phyloP scores from a whole-genome alignment of 2,113 vertebrate genomes.

The Ctenomys sociabilis region DNA sequence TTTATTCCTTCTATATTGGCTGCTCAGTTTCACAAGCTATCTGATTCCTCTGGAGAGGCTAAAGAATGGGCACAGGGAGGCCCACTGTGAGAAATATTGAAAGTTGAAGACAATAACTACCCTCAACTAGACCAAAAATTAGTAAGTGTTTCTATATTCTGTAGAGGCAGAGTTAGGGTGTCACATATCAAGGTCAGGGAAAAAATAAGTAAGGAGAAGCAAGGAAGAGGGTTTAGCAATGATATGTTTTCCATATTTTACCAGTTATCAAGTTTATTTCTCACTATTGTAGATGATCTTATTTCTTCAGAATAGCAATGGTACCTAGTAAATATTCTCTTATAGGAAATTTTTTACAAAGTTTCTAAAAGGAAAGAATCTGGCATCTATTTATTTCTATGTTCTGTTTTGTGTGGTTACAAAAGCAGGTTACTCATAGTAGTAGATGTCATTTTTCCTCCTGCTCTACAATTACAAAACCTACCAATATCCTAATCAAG shows the following conservation, averaged over 20 bases:
- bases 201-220: background rate
- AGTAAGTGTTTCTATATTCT: background rate
- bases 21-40: background rate
- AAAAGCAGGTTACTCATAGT: background rate
- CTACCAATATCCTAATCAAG: background rate
- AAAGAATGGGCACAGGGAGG: background rate
- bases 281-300: background rate
- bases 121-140: background rate
- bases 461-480: background rate
- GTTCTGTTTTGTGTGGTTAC: constrained; percentile 23
- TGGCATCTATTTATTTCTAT: background rate
- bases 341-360: background rate
- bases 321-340: background rate
- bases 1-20: constrained; percentile 14
- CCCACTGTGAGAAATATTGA: background rate
- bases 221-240: background rate
- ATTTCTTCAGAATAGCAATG: background rate
- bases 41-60: background rate
- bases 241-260: constrained; percentile 9
- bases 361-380: background rate
- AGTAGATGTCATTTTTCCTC: background rate
- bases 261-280: background rate
- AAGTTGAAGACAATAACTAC: background rate
- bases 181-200: background rate
- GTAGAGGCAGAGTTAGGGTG: background rate